phyloP scores from a whole-genome alignment of 2,888 invertebrate genomes.

The Apomyelois bistriatella region DNA sequence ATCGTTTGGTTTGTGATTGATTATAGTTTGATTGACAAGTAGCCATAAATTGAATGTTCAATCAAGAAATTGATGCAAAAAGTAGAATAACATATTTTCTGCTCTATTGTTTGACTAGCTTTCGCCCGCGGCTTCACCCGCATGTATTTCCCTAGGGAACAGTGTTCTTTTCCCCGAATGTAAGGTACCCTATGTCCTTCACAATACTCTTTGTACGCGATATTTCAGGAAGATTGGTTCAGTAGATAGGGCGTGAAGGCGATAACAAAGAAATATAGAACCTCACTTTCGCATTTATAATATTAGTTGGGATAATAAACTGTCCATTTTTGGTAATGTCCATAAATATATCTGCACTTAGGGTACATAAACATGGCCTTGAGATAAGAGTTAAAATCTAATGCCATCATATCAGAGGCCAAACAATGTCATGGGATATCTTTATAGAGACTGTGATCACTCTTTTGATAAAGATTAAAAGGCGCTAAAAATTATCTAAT shows the following conservation, averaged over 20 bases:
- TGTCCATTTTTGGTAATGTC: not conserved
- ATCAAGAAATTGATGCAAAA: not conserved
- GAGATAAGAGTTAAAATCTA: not conserved
- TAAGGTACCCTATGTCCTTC: no score
- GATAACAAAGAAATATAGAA: no score
- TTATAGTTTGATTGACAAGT: not conserved
- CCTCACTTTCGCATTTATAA: no score
- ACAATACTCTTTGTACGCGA: no score
- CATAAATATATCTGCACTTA: not conserved
- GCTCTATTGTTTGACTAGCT: no score
- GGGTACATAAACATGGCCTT: not conserved
- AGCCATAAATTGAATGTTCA: not conserved
- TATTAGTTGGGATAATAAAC: no score
- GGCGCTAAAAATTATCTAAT: constrained; percentile 8
- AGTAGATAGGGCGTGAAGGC: no score
- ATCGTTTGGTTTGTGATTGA: constrained; percentile 8
- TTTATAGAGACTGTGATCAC: not conserved
- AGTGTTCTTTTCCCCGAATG: no score
- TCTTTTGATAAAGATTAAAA: not conserved
- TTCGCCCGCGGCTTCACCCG: no score
- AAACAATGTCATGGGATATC: constrained; percentile 5
- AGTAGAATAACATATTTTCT: no score
- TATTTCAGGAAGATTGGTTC: no score
- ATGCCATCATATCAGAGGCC: not conserved
- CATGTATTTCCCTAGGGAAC: no score